Percentiles rank a stretch among this genome's conserved stretches.
phyloP scores from a whole-genome alignment of 2,113 vertebrate genomes.

The Rhinolophus sinicus region DNA sequence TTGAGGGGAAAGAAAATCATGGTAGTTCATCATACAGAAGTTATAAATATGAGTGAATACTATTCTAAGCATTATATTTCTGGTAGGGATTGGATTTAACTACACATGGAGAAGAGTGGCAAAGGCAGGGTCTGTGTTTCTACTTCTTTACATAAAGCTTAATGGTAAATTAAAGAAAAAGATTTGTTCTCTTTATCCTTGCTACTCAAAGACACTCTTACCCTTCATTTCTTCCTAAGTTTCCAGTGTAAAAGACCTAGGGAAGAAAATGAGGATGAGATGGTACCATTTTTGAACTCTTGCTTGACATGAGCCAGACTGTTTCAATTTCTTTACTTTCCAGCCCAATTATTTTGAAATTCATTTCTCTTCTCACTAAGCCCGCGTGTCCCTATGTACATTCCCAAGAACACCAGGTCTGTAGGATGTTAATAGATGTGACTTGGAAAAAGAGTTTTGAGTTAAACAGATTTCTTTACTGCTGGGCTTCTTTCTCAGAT shows the following conservation, averaged over 20 bases:
- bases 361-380: conserved; percentile 68
- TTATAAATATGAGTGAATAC: conserved; percentile 66
- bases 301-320: conserved; percentile 56
- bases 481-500: conserved; percentile 23
- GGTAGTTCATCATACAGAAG: conserved; percentile 63
- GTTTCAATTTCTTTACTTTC: conserved; percentile 75
- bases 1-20: conserved; percentile 53
- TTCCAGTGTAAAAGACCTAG: background rate
- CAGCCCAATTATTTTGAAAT: conserved; percentile 74
- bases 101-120: conserved; percentile 36
- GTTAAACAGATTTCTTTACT: conserved; percentile 63
- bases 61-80: conserved; percentile 75
- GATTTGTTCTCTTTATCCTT: conserved; percentile 34
- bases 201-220: conserved; percentile 54
- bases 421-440: conserved; percentile 67
- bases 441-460: conserved; percentile 60
- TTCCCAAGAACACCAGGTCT: conserved; percentile 61
- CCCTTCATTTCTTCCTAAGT: background rate
- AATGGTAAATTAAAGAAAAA: conserved; percentile 52
- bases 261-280: conserved; percentile 58
- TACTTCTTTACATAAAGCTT: conserved; percentile 22
- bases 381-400: background rate
- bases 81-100: conserved; percentile 70
- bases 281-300: conserved; percentile 57
- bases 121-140: conserved; percentile 46